phyloP scores from a whole-genome alignment of 2,888 invertebrate genomes.

The Epirrita christyi region DNA sequence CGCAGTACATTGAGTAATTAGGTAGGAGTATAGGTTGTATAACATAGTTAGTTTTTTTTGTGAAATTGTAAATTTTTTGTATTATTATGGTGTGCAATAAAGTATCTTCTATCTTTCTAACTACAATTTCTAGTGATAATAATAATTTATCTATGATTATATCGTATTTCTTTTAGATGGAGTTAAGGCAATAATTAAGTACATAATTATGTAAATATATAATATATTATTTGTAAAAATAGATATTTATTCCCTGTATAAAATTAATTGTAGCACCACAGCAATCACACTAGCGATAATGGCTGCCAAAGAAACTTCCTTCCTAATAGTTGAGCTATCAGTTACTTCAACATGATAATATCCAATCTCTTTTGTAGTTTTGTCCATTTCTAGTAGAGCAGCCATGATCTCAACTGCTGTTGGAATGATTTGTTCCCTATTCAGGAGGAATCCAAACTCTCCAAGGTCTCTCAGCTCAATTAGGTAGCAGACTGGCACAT shows the following conservation, averaged over 20 bases:
- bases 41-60: too few relatives aligned
- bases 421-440: slow-evolving; percentile 77
- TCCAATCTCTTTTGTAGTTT: slow-evolving; percentile 58
- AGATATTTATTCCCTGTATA: neutral
- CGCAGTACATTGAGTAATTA: too few relatives aligned
- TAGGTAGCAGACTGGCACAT: slow-evolving; percentile 82
- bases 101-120: too few relatives aligned
- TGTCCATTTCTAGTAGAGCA: slow-evolving; percentile 75
- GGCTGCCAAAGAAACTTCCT: slow-evolving; percentile 44
- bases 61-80: too few relatives aligned
- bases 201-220: too few relatives aligned
- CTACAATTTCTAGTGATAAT: too few relatives aligned
- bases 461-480: slow-evolving; percentile 86
- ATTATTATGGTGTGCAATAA: too few relatives aligned
- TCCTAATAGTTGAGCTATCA: slow-evolving; percentile 36
- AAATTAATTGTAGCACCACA: slow-evolving; percentile 5
- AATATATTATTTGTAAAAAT: too few relatives aligned
- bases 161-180: too few relatives aligned
- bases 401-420: slow-evolving; percentile 86
- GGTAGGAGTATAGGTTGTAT: too few relatives aligned
- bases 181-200: too few relatives aligned
- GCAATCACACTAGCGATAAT: slow-evolving; percentile 42
- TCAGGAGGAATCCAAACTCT: slow-evolving; percentile 83
- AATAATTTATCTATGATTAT: too few relatives aligned
- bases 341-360: slow-evolving; percentile 44